These are phyloP conservation scores for Doris montereyensis DNA, from an alignment of 2,888 invertebrate species.

Conservation along the genomic window DNA sequence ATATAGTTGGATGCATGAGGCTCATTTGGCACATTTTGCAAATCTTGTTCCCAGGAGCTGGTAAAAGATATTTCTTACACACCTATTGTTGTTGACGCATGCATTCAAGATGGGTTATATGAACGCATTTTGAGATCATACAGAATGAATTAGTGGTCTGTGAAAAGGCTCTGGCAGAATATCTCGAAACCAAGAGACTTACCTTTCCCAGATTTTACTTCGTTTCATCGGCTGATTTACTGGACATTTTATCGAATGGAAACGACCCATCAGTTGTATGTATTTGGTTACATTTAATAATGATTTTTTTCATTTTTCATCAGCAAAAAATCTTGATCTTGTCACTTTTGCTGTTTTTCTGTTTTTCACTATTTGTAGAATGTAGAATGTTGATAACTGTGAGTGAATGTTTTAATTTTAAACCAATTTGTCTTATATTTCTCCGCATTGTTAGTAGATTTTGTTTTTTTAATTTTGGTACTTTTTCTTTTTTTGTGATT, in stretches of 20 bases:
- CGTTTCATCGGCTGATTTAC: slow-evolving; percentile 93
- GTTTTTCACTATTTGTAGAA: background rate
- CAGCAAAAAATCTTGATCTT: no score
- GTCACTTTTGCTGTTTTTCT: background rate
- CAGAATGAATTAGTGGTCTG: slow-evolving; percentile 90
- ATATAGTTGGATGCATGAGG: no score
- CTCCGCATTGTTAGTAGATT: no score
- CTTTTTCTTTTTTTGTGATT: no score
- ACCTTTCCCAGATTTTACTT: slow-evolving; percentile 98
- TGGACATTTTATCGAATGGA: slow-evolving; percentile 95
- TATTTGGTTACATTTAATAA: background rate
- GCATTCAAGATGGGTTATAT: slow-evolving; percentile 87
- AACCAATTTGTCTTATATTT: no score
- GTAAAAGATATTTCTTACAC: slow-evolving; percentile 85
- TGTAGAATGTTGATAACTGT: no score
- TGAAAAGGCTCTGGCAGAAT: slow-evolving; percentile 96
- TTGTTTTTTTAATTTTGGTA: no score
- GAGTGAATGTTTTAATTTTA: no score
- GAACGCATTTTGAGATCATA: slow-evolving; percentile 84
- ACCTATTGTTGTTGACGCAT: slow-evolving; percentile 91
- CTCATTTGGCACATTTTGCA: no score
- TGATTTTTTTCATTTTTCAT: background rate
- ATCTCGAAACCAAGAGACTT: slow-evolving; percentile 94
- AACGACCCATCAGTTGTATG: slow-evolving; percentile 84
- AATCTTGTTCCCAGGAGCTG: slow-evolving; percentile 77